Evolutionary conservation across 1,140 invertebrate genomes (phyloP), one percentile per base, ranked within the genome.

Genomic region (Drosophila albomicans): DNA sequence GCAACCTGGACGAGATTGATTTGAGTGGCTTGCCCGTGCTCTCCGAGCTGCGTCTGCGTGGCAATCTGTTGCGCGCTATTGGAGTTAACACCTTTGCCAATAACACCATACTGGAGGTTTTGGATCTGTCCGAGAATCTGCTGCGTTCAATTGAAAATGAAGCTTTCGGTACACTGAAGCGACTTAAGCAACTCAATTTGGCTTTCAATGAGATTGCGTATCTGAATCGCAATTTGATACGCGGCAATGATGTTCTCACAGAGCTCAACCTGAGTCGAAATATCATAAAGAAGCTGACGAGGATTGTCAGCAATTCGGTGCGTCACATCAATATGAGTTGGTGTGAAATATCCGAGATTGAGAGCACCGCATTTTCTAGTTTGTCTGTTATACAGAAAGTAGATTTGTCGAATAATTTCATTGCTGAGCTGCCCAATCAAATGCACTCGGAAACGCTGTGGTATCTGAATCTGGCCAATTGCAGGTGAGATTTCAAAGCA

Each of bases 101-200:
- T 76, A 96, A 95, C 85, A 92, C 92, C 3, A 92, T 94, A 75
- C 85, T 96, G 8, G 94, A 95, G 82, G 79, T 93, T 32, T 79
- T 96, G 5, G 95, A 96, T 92, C 82, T 96, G 30, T 96, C 95
- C 0, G 92, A 93, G 28, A 96, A 96, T 84, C 93, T 93, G 43
- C 93, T 96, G 6, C 93, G 93, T 3, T 74, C 91, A 0, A 79
- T 96, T 13, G 93, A 94, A 62, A 79, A 91, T 13, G 92, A 93
- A 51, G 93, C 94, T 1, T 96, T 96, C 75, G 79, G 85, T 25
- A 93, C 94, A 1, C 91, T 95, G 10, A 92, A 89, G n/a, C 89
- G 93, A n/a, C 73, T 96, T 1, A 93, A 94, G 75, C 78, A 93
- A 58, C 81, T 96, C 43, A 95, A 96, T 89, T 88, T 96, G 58